These are phyloP conservation scores for Riptortus pedestris DNA, from an alignment of 1,140 invertebrate species.

Conservation along the genomic window DNA sequence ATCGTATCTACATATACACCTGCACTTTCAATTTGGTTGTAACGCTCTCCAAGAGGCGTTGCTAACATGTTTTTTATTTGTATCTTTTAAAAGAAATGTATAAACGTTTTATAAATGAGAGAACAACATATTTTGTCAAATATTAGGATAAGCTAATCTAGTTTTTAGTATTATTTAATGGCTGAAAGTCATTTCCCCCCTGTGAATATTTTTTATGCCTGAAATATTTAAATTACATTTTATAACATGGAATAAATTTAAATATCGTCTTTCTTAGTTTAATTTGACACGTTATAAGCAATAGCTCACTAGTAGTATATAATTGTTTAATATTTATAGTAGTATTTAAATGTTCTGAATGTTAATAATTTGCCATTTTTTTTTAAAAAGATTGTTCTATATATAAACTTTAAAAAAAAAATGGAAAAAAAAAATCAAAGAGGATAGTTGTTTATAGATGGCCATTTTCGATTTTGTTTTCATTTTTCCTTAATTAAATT, in stretches of 20 bases:
- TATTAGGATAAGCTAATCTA: slow-evolving; percentile 12
- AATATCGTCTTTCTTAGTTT: slow-evolving; percentile 14
- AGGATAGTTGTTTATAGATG: background rate
- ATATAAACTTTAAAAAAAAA: too few species aligned
- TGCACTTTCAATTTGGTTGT: slow-evolving; percentile 7
- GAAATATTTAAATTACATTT: slow-evolving; percentile 5
- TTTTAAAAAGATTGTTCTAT: background rate
- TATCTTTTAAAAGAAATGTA: background rate
- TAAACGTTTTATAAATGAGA: slow-evolving; percentile 10
- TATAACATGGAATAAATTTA: slow-evolving; percentile 5
- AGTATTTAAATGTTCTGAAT: background rate
- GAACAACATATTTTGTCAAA: slow-evolving; percentile 15
- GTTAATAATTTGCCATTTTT: slow-evolving; percentile 4
- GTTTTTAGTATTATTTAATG: slow-evolving; percentile 15
- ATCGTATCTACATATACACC: slow-evolving; percentile 6
- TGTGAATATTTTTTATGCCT: slow-evolving; percentile 15
- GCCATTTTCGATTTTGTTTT: too few species aligned
- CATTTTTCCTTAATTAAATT: background rate
- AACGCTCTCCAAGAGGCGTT: background rate
- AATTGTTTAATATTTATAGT: slow-evolving; percentile 7
- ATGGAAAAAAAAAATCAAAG: too few species aligned
- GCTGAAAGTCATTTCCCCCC: slow-evolving; percentile 7
- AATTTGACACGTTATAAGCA: background rate
- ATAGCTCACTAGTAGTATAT: slow-evolving; percentile 7
- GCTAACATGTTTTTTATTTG: background rate